phyloP scores from a whole-genome alignment of 2,797 vertebrate genomes.

The Chanos chanos region DNA sequence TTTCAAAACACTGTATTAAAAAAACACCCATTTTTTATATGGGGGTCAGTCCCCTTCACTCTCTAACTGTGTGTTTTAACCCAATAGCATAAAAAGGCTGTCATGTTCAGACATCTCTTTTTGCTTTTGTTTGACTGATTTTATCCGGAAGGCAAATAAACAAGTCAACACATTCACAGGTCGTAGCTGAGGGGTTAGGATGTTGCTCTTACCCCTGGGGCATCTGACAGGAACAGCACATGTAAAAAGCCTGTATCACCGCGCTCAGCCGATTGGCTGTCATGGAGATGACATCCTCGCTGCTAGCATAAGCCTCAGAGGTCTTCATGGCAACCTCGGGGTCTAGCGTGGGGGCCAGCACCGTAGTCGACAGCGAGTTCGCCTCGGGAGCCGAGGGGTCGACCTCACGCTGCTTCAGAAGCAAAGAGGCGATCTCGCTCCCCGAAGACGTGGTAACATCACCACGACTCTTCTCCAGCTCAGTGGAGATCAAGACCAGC shows the following conservation, averaged over 20 bases:
- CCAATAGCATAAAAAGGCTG: too few species aligned
- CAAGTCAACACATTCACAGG: too few species aligned
- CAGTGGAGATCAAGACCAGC: constrained; percentile 94
- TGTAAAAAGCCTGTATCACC: constrained; percentile 97
- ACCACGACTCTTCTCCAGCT: constrained; percentile 82
- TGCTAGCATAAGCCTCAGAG: constrained; percentile 77
- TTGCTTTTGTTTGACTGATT: too few species aligned
- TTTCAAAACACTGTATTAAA: too few species aligned
- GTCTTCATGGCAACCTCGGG: constrained; percentile 62
- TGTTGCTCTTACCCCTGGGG: constrained; percentile 81
- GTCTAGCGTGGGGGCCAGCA: constrained; percentile 41
- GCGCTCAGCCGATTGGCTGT: constrained; percentile 94
- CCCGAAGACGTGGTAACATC: constrained; percentile 69
- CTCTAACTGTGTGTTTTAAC: too few species aligned
- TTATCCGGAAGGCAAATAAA: too few species aligned
- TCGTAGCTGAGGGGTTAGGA: not conserved
- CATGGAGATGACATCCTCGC: constrained; percentile 97
- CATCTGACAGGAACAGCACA: constrained; percentile 99
- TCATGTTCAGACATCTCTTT: too few species aligned
- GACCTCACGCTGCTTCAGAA: constrained; percentile 84
- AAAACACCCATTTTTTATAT: too few species aligned
- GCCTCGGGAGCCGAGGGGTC: constrained; percentile 65
- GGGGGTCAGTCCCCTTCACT: too few species aligned
- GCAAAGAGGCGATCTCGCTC: constrained; percentile 87
- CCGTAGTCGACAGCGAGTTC: not conserved